phyloP scores from a whole-genome alignment of 2,113 vertebrate species.

The Dromaius novaehollandiae region DNA sequence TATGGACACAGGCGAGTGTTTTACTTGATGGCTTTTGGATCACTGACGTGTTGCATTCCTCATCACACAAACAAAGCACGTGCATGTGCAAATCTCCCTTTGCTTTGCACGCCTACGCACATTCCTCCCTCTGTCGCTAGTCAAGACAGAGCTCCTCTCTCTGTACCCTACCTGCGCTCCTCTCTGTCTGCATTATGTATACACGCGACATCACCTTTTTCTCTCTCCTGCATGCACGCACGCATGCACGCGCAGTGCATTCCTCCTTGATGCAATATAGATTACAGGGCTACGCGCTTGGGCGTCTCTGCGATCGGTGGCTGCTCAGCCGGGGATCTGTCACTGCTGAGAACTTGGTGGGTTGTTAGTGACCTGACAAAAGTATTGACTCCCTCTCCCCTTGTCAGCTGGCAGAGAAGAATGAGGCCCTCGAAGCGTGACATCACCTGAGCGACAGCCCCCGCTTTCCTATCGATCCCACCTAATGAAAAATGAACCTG shows the following conservation, averaged over 20 bases:
- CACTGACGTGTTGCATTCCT: neutral
- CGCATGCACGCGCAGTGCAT: rapidly evolving
- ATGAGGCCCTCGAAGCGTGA: slow-evolving; percentile 16
- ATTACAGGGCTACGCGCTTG: neutral
- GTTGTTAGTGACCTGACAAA: slow-evolving; percentile 27
- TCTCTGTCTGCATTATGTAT: neutral
- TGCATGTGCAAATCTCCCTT: neutral
- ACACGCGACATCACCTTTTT: neutral
- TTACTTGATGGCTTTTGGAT: neutral
- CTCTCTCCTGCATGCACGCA: neutral
- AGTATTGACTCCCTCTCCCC: neutral
- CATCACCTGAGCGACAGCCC: slow-evolving; percentile 66
- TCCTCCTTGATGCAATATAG: rapidly evolving
- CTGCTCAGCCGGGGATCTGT: neutral
- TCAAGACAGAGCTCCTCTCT: neutral
- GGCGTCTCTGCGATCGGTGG: neutral
- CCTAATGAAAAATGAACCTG: slow-evolving; percentile 78
- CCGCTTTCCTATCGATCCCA: slow-evolving; percentile 71
- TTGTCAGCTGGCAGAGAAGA: slow-evolving; percentile 10
- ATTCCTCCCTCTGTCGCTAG: neutral
- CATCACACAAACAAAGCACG: neutral
- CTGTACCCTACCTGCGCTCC: neutral
- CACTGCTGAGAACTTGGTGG: neutral
- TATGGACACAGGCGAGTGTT: neutral
- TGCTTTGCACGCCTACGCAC: neutral